Conservation (phyloP, 2,797 vertebrate species). For the Intellagama lesueurii region DNA sequence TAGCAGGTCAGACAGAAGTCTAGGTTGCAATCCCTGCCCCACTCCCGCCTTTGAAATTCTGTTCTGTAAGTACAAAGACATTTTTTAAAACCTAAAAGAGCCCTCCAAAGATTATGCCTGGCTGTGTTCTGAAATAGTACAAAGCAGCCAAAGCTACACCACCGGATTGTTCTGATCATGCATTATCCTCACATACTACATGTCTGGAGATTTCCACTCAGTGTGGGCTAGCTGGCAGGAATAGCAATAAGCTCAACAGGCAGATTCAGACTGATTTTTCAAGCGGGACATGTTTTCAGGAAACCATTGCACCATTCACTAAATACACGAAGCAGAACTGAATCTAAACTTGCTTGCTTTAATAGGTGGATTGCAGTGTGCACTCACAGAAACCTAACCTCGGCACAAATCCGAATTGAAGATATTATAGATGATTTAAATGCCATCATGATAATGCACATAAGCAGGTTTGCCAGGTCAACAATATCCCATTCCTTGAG, state of each 20-base stretch:
- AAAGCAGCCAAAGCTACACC: background rate
- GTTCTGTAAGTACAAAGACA: background rate
- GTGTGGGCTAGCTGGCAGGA: background rate
- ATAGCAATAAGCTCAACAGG: constrained; percentile 24
- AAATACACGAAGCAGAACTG: background rate
- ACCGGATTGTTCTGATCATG: background rate
- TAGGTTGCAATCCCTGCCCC: background rate
- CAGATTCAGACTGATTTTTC: constrained; percentile 19
- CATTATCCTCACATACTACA: background rate
- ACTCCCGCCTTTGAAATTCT: background rate
- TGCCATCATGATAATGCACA: background rate
- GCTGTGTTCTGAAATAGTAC: background rate
- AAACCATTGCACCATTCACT: constrained; percentile 38
- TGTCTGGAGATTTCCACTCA: background rate
- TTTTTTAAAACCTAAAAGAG: background rate
- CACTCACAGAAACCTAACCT: background rate
- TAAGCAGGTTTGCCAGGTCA: too few relatives aligned
- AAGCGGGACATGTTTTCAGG: constrained; percentile 45
- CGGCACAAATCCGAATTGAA: background rate
- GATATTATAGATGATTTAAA: background rate
- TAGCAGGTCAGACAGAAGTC: background rate
- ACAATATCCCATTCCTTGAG: too few relatives aligned
- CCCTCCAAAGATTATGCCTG: background rate
- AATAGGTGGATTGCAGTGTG: background rate
- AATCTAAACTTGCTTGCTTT: constrained; percentile 4